Percentiles rank a stretch among this genome's conserved stretches.
Conservation (phyloP, 2,113 vertebrate species). For the Indicator indicator region DNA sequence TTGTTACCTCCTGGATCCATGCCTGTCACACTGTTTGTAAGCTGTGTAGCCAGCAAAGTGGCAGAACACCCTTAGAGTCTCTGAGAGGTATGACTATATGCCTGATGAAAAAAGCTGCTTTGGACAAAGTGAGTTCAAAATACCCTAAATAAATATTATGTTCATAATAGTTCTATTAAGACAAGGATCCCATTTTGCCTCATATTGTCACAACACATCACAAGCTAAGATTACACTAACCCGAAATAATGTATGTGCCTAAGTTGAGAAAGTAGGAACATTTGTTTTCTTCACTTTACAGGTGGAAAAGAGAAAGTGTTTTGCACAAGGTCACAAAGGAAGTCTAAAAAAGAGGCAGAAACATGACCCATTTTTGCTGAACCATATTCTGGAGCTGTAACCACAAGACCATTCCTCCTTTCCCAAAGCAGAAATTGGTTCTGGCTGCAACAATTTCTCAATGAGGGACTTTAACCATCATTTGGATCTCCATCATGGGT, state of each 20-base stretch:
- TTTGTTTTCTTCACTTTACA: not conserved
- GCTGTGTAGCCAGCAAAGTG: not conserved
- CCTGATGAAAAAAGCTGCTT: not conserved
- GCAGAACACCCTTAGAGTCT: not conserved
- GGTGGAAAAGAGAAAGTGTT: not conserved
- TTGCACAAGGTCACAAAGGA: not conserved
- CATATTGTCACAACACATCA: not conserved
- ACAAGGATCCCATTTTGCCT: not conserved
- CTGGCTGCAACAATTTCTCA: conserved; percentile 20
- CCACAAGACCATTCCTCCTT: not conserved
- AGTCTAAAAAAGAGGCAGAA: not conserved
- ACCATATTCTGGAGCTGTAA: not conserved
- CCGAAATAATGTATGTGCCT: not conserved
- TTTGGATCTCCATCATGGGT: not conserved
- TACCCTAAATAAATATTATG: not conserved
- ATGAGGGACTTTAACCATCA: not conserved
- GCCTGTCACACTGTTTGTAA: not conserved
- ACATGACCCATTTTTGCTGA: not conserved
- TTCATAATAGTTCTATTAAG: not conserved
- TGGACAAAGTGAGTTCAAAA: not conserved
- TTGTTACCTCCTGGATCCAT: not conserved
- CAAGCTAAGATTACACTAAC: not conserved
- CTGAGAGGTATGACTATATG: not conserved
- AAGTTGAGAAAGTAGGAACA: not conserved
- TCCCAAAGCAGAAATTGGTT: conserved; percentile 4